A percentile compares a stretch with the other conserved stretches of the same genome.
These are phyloP conservation scores for Pao palembangensis DNA, from an alignment of 2,113 vertebrate genomes.

Conservation along the genomic window DNA sequence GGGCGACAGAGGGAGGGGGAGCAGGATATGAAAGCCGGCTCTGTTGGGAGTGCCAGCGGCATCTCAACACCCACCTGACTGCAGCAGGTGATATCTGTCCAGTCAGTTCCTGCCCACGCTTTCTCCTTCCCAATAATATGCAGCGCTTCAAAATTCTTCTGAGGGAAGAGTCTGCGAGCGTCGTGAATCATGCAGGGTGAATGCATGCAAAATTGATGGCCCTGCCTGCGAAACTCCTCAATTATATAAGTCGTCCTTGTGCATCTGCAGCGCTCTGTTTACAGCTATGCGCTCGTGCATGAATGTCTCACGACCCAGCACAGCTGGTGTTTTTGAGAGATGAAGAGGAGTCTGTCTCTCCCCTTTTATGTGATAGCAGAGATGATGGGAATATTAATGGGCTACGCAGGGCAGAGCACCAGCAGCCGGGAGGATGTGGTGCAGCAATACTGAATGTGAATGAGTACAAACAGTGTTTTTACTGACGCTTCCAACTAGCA, in stretches of 20 bases:
- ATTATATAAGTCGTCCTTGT: slow-evolving; percentile 65
- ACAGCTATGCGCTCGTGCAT: slow-evolving; percentile 47
- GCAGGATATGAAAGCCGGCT: slow-evolving; percentile 53
- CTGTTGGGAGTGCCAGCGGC: slow-evolving; percentile 52
- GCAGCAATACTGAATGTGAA: slow-evolving; percentile 29
- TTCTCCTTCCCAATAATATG: slow-evolving; percentile 15
- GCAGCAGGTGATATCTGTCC: slow-evolving; percentile 50
- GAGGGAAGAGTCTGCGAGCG: slow-evolving; percentile 22
- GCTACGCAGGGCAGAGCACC: slow-evolving; percentile 38
- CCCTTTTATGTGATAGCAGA: slow-evolving; percentile 57
- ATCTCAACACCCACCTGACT: slow-evolving; percentile 59
- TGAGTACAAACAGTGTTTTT: slow-evolving; percentile 34
- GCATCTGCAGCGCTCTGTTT: slow-evolving; percentile 57
- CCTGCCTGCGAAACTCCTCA: slow-evolving; percentile 52
- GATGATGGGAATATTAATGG: slow-evolving; percentile 72
- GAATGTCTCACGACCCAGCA: slow-evolving; percentile 59
- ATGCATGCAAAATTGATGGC: slow-evolving; percentile 59
- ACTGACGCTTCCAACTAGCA: slow-evolving; percentile 20
- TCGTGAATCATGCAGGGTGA: slow-evolving; percentile 61
- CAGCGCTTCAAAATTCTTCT: slow-evolving; percentile 24
- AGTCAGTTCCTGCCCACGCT: slow-evolving; percentile 31
- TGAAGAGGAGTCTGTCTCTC: slow-evolving; percentile 67
- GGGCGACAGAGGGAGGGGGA: slow-evolving; percentile 40
- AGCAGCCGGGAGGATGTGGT: slow-evolving; percentile 36
- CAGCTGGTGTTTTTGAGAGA: slow-evolving; percentile 70